phyloP scores from a whole-genome alignment of 2,113 vertebrate species.

The Paralichthys olivaceus region DNA sequence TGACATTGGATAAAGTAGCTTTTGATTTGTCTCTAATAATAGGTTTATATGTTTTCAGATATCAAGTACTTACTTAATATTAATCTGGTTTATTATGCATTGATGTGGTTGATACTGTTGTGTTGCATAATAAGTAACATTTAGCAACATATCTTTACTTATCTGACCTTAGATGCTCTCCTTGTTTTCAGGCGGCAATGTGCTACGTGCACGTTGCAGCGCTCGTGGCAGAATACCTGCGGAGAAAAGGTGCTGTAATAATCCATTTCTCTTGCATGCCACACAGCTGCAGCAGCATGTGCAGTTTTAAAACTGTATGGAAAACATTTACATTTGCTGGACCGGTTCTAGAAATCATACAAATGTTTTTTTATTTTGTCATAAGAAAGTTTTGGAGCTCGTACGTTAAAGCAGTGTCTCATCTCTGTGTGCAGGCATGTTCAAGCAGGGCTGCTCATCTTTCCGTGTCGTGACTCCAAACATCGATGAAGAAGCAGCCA shows the following conservation, averaged over 20 bases:
- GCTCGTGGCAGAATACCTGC: constrained; percentile 94
- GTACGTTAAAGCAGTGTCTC: neutral
- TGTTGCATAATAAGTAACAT: neutral
- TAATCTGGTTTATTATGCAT: neutral
- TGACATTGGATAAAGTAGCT: neutral
- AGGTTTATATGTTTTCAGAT: neutral
- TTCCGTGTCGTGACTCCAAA: constrained; percentile 97
- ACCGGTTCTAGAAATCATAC: neutral
- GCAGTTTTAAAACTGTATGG: neutral
- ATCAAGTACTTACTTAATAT: neutral
- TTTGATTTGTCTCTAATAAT: neutral
- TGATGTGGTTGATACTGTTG: neutral
- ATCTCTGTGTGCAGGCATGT: constrained; percentile 85
- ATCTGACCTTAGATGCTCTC: constrained; percentile 21
- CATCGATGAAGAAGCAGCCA: constrained; percentile 98
- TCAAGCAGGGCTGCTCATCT: constrained; percentile 94
- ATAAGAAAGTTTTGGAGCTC: too few species aligned
- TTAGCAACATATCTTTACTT: neutral
- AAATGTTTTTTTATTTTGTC: neutral
- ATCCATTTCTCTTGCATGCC: neutral
- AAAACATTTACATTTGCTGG: neutral
- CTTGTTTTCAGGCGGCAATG: constrained; percentile 91
- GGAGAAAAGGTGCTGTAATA: constrained; percentile 87
- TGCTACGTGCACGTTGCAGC: constrained; percentile 96
- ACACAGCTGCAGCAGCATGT: neutral